Percentiles rank a stretch among this genome's conserved stretches.
phyloP scores from a whole-genome alignment of 2,113 vertebrate species.

The Mesoclemmys tuberculata region DNA sequence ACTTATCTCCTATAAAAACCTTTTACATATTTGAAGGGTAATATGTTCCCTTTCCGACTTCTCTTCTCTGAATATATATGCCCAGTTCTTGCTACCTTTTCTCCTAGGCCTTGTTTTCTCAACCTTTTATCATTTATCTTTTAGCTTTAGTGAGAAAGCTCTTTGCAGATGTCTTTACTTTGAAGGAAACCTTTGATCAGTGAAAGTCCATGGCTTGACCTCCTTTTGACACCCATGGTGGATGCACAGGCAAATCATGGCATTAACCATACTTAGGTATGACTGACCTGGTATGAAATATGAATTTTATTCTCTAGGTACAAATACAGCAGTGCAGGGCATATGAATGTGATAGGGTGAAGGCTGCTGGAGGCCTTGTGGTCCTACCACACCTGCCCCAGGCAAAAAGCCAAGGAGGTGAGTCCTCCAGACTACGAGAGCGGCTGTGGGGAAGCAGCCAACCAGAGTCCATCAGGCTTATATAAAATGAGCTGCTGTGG shows the following conservation, averaged over 20 bases:
- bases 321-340: too few species aligned
- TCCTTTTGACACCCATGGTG: not conserved
- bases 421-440: too few species aligned
- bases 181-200: not conserved
- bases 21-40: not conserved
- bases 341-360: too few species aligned
- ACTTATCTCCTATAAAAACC: not conserved
- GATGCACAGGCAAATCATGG: not conserved
- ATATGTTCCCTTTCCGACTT: not conserved
- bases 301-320: too few species aligned
- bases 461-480: too few species aligned
- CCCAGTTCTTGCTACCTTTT: not conserved
- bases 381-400: too few species aligned
- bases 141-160: rapidly evolving
- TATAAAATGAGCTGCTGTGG: too few species aligned
- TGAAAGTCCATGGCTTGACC: not conserved
- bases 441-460: too few species aligned
- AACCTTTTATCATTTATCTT: not conserved
- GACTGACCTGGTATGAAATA: too few species aligned
- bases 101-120: not conserved
- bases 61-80: not conserved
- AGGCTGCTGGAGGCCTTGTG: too few species aligned
- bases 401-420: too few species aligned
- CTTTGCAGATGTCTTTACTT: not conserved
- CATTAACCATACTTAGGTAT: not conserved